Evolutionary conservation across 2,113 vertebrate species (phyloP).

Genomic region (Megaceryle maxima): DNA sequence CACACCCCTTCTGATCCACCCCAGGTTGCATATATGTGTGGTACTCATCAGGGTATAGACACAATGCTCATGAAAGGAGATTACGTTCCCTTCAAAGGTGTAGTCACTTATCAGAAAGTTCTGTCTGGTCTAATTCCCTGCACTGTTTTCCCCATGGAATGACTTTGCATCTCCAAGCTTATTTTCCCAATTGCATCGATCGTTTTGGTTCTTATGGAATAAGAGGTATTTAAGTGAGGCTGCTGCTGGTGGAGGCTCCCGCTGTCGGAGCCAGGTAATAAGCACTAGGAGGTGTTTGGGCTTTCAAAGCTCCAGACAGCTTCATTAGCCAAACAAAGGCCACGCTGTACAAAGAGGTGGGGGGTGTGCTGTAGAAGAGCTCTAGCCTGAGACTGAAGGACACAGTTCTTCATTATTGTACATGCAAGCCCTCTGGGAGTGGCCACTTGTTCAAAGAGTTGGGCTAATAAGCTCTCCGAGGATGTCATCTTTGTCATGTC

Average conservation of each 20-base stretch:
- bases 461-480: constrained; percentile 34
- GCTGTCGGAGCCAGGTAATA: not conserved
- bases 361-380: not conserved
- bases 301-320: not conserved
- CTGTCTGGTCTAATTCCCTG: not conserved
- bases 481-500: not conserved
- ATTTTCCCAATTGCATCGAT: not conserved
- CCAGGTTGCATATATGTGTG: no score
- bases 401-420: not conserved
- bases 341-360: not conserved
- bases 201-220: not conserved
- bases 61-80: not conserved
- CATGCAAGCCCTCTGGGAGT: not conserved
- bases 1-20: no score
- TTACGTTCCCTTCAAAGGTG: not conserved
- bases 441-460: not conserved
- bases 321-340: not conserved
- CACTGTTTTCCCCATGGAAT: not conserved
- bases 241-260: not conserved
- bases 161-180: not conserved
- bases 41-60: not conserved
- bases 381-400: not conserved
- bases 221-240: not conserved
- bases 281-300: not conserved
- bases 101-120: not conserved